Evolutionary conservation across 1,140 invertebrate species (phyloP).

Genomic region (Theocolax elegans): DNA sequence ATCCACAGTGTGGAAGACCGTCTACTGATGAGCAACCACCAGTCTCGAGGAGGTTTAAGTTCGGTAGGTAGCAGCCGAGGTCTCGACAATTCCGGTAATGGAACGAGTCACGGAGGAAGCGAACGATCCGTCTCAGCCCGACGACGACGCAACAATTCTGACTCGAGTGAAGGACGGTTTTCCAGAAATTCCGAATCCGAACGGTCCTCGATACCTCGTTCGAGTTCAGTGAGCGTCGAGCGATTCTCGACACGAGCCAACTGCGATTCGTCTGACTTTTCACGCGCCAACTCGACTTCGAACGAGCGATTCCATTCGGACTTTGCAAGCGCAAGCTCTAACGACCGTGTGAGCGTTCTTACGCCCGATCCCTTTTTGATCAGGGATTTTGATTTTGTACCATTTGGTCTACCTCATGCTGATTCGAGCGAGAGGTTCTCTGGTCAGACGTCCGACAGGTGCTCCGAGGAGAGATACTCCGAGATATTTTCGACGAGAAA

Average conservation of each 20-base stretch:
- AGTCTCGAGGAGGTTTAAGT: neutral
- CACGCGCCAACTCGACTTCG: slow-evolving; percentile 62
- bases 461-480: slow-evolving; percentile 58
- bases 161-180: slow-evolving; percentile 62
- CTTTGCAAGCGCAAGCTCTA: slow-evolving; percentile 64
- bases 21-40: slow-evolving; percentile 57
- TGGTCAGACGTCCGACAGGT: slow-evolving; percentile 56
- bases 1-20: slow-evolving; percentile 60
- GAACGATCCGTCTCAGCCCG: neutral
- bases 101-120: slow-evolving; percentile 4
- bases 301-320: slow-evolving; percentile 66
- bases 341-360: slow-evolving; percentile 61
- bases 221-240: slow-evolving; percentile 63
- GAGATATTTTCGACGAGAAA: slow-evolving; percentile 64
- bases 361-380: slow-evolving; percentile 64
- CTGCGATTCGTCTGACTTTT: slow-evolving; percentile 65
- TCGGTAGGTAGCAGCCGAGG: slow-evolving; percentile 14
- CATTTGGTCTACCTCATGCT: slow-evolving; percentile 56
- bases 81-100: slow-evolving; percentile 30
- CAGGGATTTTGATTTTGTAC: slow-evolving; percentile 62
- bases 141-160: slow-evolving; percentile 58
- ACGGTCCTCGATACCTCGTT: slow-evolving; percentile 62
- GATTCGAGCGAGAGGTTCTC: slow-evolving; percentile 62
- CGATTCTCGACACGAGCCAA: slow-evolving; percentile 64
- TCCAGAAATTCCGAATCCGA: slow-evolving; percentile 62